These are phyloP conservation scores for Chromoteleia sp. DNA, from an alignment of 2,888 invertebrate genomes.

Conservation along the genomic window DNA sequence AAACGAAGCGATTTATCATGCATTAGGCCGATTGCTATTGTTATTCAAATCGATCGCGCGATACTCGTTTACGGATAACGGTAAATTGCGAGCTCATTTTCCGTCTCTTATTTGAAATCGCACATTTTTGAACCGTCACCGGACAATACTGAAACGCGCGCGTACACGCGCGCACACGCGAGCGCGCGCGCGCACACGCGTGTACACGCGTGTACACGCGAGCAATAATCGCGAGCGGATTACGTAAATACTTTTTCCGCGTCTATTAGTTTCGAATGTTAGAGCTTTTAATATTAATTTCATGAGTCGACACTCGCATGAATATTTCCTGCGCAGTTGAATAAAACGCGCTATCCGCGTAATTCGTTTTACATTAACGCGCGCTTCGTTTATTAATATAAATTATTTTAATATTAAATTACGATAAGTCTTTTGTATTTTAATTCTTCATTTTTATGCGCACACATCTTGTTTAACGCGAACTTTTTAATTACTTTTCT, in stretches of 20 bases:
- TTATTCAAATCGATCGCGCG: slow-evolving; percentile 51
- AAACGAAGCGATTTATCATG: slow-evolving; percentile 37
- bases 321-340: slow-evolving; percentile 20
- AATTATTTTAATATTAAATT: slow-evolving; percentile 43
- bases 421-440: slow-evolving; percentile 39
- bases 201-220: neutral
- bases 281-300: slow-evolving; percentile 37
- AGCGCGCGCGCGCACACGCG: neutral
- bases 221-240: neutral
- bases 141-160: neutral
- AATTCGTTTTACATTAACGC: slow-evolving; percentile 25
- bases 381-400: slow-evolving; percentile 28
- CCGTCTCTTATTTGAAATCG: slow-evolving; percentile 35
- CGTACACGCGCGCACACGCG: neutral
- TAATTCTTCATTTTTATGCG: slow-evolving; percentile 56
- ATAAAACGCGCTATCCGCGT: slow-evolving; percentile 31
- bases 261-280: slow-evolving; percentile 27
- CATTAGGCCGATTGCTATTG: slow-evolving; percentile 52
- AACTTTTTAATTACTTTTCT: slow-evolving; percentile 66
- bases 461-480: slow-evolving; percentile 51
- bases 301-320: slow-evolving; percentile 18
- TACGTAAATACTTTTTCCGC: slow-evolving; percentile 30
- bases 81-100: slow-evolving; percentile 45
- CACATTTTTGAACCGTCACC: neutral
- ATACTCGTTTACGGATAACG: slow-evolving; percentile 22